A percentile compares a stretch with the other conserved stretches of the same genome.
These are phyloP conservation scores for Ptilodon capucinus DNA, from an alignment of 2,888 invertebrate species.

Conservation along the genomic window DNA sequence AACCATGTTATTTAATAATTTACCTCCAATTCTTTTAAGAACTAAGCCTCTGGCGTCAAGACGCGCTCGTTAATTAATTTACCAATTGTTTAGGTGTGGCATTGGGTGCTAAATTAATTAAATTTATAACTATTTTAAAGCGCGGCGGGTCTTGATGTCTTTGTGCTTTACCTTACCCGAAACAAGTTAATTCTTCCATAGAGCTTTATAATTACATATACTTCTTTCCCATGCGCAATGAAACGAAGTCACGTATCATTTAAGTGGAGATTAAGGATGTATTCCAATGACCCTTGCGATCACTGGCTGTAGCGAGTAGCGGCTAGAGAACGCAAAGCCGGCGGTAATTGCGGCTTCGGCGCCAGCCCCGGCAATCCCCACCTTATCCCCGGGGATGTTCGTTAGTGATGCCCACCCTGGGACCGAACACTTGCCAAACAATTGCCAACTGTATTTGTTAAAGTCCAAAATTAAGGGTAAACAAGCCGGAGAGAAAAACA, in stretches of 20 bases:
- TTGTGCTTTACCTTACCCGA: no score
- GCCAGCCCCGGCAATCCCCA: slow-evolving; percentile 61
- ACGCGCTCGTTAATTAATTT: no score
- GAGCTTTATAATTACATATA: not conserved
- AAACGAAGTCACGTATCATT: slow-evolving; percentile 61
- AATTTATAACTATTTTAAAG: no score
- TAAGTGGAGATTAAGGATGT: slow-evolving; percentile 59
- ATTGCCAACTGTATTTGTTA: slow-evolving; percentile 34
- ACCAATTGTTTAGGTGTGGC: no score
- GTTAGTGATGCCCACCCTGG: slow-evolving; percentile 49
- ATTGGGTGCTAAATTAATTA: no score
- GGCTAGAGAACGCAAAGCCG: slow-evolving; percentile 64
- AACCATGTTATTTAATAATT: no score
- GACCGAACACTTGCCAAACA: slow-evolving; percentile 38
- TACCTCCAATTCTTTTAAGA: no score
- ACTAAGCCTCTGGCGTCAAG: no score
- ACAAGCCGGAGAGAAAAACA: not conserved
- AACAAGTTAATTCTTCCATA: no score
- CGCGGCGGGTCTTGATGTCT: no score
- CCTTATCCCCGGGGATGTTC: slow-evolving; percentile 60
- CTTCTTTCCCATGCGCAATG: not conserved
- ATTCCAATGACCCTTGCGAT: slow-evolving; percentile 63
- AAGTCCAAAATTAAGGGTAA: slow-evolving; percentile 8
- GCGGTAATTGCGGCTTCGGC: slow-evolving; percentile 74
- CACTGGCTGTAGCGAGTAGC: slow-evolving; percentile 53